Base-by-base conservation (phyloP, 1,140 invertebrate genomes). In the Thaumatotibia leucotreta region DNA sequence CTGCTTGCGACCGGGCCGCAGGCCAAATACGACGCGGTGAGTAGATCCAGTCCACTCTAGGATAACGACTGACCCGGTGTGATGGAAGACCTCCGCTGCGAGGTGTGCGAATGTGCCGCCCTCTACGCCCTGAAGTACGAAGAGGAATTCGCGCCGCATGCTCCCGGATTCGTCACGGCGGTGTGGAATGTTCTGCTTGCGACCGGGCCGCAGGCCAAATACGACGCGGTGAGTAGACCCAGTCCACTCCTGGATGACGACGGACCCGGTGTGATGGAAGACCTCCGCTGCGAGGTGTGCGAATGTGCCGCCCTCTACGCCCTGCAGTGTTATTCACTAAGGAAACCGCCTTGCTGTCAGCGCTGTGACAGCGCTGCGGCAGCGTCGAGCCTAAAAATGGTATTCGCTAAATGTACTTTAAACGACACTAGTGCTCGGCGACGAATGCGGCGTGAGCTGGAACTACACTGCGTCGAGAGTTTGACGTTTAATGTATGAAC, bases 111-210 rank as follows among this genome's bases (percentile, higher is more conserved):
- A 81, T 99, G 99, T 84, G 94, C 98, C 11, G 94, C 96, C 1
- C 91, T 99, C 27, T 99, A 99, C 91, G 98, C 98, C 0, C 95
- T 98, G 73, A 99, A 99, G 85, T 99, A 99, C 82, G 97, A 98
- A 86, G 98, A 99, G 91, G 98, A 99, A 82, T 99, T 99, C 89
- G 93, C 94, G 33, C 94, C 95, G 8, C 98, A 96, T 89, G 93
- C 99, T 45, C 95, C 96, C 4, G 92, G 93, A 29, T 99, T 99
- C 93, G 98, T 99, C 2, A 97, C 95, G 0, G 96, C 95, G 33
- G 95, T 99, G 61, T 99, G 98, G 98, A 96, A 95, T 74, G 92
- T 99, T 24, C 91, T 99, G 33, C 94, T 97, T 27, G 94, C 94
- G 8, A 98, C 97, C 5, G 96, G 97, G 9, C 93, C 95, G 11